These are phyloP conservation scores for Zonitis immaculata DNA, from an alignment of 2,888 invertebrate genomes.

Conservation along the genomic window DNA sequence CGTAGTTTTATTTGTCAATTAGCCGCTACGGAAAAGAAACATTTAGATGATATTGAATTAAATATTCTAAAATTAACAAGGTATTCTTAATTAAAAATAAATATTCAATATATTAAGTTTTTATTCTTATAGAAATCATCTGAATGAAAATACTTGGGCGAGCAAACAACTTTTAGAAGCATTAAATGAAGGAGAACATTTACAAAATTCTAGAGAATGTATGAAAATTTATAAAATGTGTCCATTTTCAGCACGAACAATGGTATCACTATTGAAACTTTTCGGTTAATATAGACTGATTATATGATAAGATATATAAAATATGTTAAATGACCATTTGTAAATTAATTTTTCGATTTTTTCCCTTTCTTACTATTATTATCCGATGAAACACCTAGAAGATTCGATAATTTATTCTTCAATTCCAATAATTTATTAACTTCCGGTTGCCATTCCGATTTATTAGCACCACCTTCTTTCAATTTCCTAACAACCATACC, in stretches of 20 bases:
- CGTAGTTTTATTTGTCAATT: slow-evolving; percentile 49
- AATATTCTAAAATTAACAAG: slow-evolving; percentile 39
- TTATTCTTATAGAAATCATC: slow-evolving; percentile 23
- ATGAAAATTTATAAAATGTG: slow-evolving; percentile 41
- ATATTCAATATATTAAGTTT: background rate
- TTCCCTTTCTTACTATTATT: slow-evolving; percentile 33
- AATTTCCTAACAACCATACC: slow-evolving; percentile 70
- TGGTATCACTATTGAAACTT: slow-evolving; percentile 37
- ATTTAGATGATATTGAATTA: slow-evolving; percentile 36
- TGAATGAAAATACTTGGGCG: slow-evolving; percentile 31
- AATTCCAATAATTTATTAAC: slow-evolving; percentile 67
- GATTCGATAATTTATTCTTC: slow-evolving; percentile 62
- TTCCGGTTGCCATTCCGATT: slow-evolving; percentile 72
- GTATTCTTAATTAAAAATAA: slow-evolving; percentile 15
- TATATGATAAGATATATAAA: background rate
- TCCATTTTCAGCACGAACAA: slow-evolving; percentile 41
- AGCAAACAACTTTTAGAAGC: slow-evolving; percentile 39
- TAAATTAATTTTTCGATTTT: slow-evolving; percentile 34
- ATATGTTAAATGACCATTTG: slow-evolving; percentile 5
- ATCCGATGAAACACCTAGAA: slow-evolving; percentile 35
- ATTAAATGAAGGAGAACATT: slow-evolving; percentile 34
- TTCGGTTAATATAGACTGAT: slow-evolving; percentile 27
- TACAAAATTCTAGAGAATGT: slow-evolving; percentile 31
- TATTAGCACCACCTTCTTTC: slow-evolving; percentile 71
- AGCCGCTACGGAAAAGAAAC: slow-evolving; percentile 37